Conservation (phyloP, 2,797 vertebrate species). For the Lutjanus campechanus region DNA sequence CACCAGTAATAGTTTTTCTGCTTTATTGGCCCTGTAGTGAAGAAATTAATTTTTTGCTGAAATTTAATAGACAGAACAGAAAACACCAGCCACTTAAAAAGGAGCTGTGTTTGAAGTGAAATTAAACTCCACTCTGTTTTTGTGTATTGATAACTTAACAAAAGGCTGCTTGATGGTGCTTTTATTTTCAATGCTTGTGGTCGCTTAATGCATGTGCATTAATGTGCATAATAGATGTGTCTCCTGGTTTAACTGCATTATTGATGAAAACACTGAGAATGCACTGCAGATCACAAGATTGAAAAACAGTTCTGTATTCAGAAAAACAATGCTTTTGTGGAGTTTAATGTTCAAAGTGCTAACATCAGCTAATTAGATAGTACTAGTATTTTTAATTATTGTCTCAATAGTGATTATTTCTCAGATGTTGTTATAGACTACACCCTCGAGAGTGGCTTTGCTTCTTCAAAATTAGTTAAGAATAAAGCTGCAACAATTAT, state of each 20-base stretch:
- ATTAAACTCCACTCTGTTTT: not conserved
- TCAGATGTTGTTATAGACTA: no score
- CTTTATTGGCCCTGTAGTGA: not conserved
- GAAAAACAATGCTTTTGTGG: not conserved
- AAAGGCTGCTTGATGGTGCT: not conserved
- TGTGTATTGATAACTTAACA: not conserved
- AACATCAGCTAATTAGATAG: not conserved
- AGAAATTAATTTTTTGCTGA: not conserved
- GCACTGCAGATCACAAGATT: not conserved
- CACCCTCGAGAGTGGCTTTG: not conserved
- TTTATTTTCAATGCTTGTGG: not conserved
- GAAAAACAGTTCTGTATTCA: not conserved
- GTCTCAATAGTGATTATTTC: not conserved
- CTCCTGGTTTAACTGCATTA: slow-evolving; percentile 6
- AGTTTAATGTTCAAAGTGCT: not conserved
- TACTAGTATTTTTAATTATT: not conserved
- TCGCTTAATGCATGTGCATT: not conserved
- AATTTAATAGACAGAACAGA: not conserved
- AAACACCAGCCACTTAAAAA: not conserved
- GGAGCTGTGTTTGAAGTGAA: not conserved
- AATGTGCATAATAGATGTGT: not conserved
- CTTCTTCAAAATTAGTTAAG: not conserved
- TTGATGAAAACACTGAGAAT: not conserved
- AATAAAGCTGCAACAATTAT: not conserved
- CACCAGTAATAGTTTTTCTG: not conserved